Evolutionary conservation across 2,888 invertebrate species (phyloP), one percentile per base, ranked within the genome.

Genomic region (Agonopterix arenella): DNA sequence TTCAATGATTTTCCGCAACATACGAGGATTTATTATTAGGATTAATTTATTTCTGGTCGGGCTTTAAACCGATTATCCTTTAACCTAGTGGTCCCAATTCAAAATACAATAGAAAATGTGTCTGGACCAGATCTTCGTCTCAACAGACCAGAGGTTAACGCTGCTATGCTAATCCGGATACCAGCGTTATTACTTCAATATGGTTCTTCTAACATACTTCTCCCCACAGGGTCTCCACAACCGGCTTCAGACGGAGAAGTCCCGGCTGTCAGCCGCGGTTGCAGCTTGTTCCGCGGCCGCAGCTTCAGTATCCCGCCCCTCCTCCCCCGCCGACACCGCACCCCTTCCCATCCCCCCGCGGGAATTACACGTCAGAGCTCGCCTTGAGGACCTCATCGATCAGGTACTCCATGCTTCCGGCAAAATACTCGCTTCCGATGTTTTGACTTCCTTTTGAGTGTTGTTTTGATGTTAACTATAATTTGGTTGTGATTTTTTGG

Each of bases 221-320:
- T n/a, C n/a, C 40, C 11, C 10, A 40, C 43, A 86, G 85, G 79
- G 79, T n/a, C 90, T 97, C 61, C 95, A 97, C 76, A 95, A 95
- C 67, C 96, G 96, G 58, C 88, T 98, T n/a, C 96, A 96, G 80
- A 92, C 91, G 0, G 97, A 98, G 80, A 97, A 97, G 86, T 92
- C 94, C 1, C 92, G 97, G 0, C 89, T 98, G 2, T 95, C 95
- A 0, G 90, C 94, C 0, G 97, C 98, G 0, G 95, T 97, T 1
- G 97, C 97, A 61, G 97, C 97, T 0, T 98, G 98, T 72, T 97
- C 97, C 66, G 97, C 97, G 2, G 97, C 97, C 0, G 96, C 97
- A 0, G 96, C 97, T 1, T 96, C 96, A 0, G 95, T 97, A 18
- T 97, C 97, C 48, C 90, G 97, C 4, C 97, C 97, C 0, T 95